Base-by-base conservation (phyloP, 2,113 vertebrate species). In the Campylorhamphus procurvoides region DNA sequence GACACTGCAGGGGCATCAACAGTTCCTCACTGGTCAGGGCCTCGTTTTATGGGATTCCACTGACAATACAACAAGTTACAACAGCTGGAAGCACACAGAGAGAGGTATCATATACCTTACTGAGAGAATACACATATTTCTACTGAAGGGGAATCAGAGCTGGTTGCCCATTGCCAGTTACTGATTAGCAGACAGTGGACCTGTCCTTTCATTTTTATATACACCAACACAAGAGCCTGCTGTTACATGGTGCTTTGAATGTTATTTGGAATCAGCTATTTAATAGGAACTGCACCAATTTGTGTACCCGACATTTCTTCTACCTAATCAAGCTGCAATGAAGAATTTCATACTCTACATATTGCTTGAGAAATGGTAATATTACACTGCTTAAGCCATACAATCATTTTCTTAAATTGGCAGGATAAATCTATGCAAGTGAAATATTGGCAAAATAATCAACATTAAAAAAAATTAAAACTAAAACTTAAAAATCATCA, bases 371-470 rank as follows among this genome's bases (percentile, higher is more conserved):
- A 92, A 95, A 71, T 23, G 14, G 35, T 46, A 69, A 7, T 39
- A 74, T 90, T 81, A 92, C 52, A 74, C 42, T 75, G 63, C 55
- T 44, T 53, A 80, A 64, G 83, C 46, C 78, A 94, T 82, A 87
- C 3, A 4, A 95, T 59, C 33, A 27, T 31, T 83, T 87, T 74
- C 89, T 80, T 87, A 72, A 90, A 89, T 49, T 87, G 83, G 68
- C 87, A 94, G 62, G 46, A 93, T 60, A 89, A 74, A 68, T 68
- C 53, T 89, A 77, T 37, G 46, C 52, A 91, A 91, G 60, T 71
- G 49, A 96, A 97, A 96, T 90, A 97, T 1, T 96, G 64, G 74
- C 94, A 97, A 97, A 95, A 75, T 31, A 83, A 84, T 94, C 56
- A 89, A 73, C 58, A 64, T 29, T 50, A 19, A 86, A 94, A 90